phyloP scores from a whole-genome alignment of 2,113 vertebrate genomes.

The Pterophyllum scalare region DNA sequence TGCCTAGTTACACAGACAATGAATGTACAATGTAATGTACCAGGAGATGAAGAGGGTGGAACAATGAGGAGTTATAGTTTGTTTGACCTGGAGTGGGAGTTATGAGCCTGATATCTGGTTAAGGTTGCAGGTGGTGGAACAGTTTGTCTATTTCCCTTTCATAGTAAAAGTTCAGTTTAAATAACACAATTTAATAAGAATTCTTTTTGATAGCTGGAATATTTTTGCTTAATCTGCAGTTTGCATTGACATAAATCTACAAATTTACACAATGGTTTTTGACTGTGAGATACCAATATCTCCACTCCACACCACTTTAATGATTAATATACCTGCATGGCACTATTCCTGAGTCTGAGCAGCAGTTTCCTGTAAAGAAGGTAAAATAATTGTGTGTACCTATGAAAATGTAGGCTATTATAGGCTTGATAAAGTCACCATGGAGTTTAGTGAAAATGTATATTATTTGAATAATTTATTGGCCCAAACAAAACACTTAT shows the following conservation, averaged over 20 bases:
- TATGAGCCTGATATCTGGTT: not conserved
- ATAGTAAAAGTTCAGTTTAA: not conserved
- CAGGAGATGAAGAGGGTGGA: not conserved
- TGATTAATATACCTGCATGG: not conserved
- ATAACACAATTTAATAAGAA: not conserved
- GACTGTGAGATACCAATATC: not conserved
- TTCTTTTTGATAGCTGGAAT: not conserved
- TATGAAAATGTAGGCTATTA: not conserved
- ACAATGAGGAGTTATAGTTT: not conserved
- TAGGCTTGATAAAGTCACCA: not conserved
- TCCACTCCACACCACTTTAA: not conserved
- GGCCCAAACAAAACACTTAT: constrained; percentile 7
- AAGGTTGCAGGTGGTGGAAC: not conserved
- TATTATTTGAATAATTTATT: constrained; percentile 35
- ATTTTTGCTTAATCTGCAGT: not conserved
- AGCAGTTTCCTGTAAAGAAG: not conserved
- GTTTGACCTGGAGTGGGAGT: not conserved
- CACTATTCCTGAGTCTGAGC: not conserved
- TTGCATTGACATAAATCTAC: not conserved
- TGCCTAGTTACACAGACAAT: not conserved
- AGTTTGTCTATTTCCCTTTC: not conserved
- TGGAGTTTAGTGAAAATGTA: not conserved
- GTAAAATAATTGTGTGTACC: not conserved
- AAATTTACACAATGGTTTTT: not conserved
- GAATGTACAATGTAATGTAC: not conserved